phyloP scores from a whole-genome alignment of 2,797 vertebrate genomes.

The Alexandromys oeconomus region DNA sequence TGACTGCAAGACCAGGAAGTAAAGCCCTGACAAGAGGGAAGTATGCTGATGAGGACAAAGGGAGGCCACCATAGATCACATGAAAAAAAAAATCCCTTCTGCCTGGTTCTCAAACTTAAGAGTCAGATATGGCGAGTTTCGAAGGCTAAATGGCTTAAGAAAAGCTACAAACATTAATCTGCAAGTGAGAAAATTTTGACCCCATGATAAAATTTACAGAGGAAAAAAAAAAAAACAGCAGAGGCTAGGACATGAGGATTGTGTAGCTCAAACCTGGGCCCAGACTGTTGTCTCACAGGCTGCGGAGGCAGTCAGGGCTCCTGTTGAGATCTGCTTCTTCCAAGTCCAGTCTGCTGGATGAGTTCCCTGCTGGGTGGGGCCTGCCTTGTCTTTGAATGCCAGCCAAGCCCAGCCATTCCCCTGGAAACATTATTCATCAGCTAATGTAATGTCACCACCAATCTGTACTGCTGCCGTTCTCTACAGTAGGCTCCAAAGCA shows the following conservation, averaged over 20 bases:
- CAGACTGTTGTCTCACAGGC: too few relatives aligned
- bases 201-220: slow-evolving; percentile 36
- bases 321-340: not conserved
- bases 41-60: too few relatives aligned
- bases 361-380: not conserved
- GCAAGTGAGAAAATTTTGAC: slow-evolving; percentile 4
- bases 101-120: not conserved
- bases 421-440: slow-evolving; percentile 24
- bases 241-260: not conserved
- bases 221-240: not conserved
- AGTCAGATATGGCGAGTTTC: not conserved
- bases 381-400: not conserved
- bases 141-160: not conserved
- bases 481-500: slow-evolving; percentile 42
- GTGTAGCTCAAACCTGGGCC: not conserved
- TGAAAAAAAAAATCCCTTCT: not conserved
- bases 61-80: not conserved
- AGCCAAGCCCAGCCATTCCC: not conserved
- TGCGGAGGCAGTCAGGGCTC: not conserved
- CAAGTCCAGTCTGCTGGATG: not conserved
- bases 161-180: slow-evolving; percentile 16
- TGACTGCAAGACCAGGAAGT: not conserved
- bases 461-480: slow-evolving; percentile 22
- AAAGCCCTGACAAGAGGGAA: not conserved
- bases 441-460: slow-evolving; percentile 21